Base-by-base conservation (phyloP, 2,888 invertebrate species). In the Tolmerus cingulatus region DNA sequence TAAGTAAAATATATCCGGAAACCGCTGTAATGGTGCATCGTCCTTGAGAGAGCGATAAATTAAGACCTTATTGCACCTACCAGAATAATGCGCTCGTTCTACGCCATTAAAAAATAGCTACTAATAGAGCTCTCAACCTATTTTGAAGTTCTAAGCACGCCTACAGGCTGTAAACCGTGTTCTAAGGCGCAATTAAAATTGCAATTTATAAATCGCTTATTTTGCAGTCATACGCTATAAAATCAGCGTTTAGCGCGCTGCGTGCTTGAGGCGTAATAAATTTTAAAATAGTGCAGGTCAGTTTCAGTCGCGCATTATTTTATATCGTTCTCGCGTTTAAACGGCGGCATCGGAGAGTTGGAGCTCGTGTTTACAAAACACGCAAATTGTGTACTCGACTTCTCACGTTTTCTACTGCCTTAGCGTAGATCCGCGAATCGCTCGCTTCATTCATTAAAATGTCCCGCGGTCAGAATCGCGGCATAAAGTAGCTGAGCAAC, bases 241-340 rank as follows among this genome's bases (percentile, higher is more conserved):
- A 82, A 66, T 51, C 37, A 57, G 12, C 82, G 19, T 82, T 82
- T 82, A 82, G 66, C 82, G 66, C 82, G 55, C 57, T 82, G 82
- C 82, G 82, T 82, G 82, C 82, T 66, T 34, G 14, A 8, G 82
- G 82, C 66, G 82, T 66, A 82, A 82, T 82, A 82, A 57, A 55
- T 82, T 82, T 82, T 57, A 55, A 57, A 57, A 82, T 82, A 82
- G 82, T 82, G 82, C 82, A 82, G 82, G 82, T 82, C 82, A 82
- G 82, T 82, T 82, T 37, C 37, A 27, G 30, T 5, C 23, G 5
- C 12, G 57, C 30, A 30, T 46, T 23, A 51, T 51, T 14, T n/a
- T 16, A 23, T 79, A 4, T 23, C 55, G 43, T 16, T 46, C 43
- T 46, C 43, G 43, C 43, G 14, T 16, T 16, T 46, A 46, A 46